Conservation (phyloP, 2,888 invertebrate genomes). For the Eupeodes luniger region DNA sequence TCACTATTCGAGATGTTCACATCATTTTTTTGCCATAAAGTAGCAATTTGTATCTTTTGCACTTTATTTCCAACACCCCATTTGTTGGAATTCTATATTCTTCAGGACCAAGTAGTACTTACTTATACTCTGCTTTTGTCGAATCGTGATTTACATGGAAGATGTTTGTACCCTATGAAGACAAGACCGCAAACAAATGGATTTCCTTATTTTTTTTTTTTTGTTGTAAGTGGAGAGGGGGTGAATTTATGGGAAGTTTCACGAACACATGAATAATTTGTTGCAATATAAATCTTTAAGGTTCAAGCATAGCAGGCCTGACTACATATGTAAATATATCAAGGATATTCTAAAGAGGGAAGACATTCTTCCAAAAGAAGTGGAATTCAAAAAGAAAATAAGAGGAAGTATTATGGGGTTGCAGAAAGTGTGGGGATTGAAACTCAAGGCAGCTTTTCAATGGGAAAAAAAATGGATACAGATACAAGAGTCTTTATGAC, state of each 20-base stretch:
- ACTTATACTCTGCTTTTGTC: not conserved
- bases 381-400: not conserved
- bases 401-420: not conserved
- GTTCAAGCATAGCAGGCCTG: not conserved
- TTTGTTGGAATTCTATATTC: conserved; percentile 9
- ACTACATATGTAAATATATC: not conserved
- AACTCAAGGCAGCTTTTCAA: not conserved
- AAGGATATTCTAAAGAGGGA: conserved; percentile 4
- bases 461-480: too few relatives aligned
- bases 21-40: conserved; percentile 18
- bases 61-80: conserved; percentile 26
- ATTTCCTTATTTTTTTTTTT: not conserved
- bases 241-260: conserved; percentile 24
- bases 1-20: not conserved
- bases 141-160: conserved; percentile 1
- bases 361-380: not conserved
- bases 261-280: conserved; percentile 39
- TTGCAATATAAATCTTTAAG: conserved; percentile 27
- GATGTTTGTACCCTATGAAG: not conserved
- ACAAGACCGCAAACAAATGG: conserved; percentile 30
- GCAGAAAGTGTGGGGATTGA: not conserved
- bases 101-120: not conserved
- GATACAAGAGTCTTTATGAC: too few relatives aligned
- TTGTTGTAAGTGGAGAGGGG: not conserved
- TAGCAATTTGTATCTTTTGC: conserved; percentile 42